phyloP scores from a whole-genome alignment of 2,888 invertebrate species.

The Drosophila conformis region DNA sequence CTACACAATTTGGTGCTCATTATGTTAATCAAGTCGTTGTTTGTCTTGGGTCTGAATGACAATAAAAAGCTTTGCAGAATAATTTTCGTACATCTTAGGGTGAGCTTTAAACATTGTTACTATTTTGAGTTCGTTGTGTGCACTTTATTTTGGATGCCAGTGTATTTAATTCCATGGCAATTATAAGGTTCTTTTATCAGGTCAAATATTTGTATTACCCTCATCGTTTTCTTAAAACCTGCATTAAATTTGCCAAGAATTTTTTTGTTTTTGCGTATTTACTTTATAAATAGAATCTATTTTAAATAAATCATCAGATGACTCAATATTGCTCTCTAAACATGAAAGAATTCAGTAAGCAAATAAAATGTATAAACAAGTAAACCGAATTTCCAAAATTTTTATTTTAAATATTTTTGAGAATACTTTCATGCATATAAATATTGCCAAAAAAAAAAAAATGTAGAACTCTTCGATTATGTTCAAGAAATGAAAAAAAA shows the following conservation, averaged over 20 bases:
- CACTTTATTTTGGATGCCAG: constrained; percentile 16
- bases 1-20: constrained; percentile 47
- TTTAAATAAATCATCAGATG: constrained; percentile 30
- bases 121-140: neutral
- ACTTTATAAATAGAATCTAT: constrained; percentile 40
- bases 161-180: constrained; percentile 5
- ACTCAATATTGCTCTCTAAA: constrained; percentile 35
- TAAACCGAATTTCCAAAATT: constrained; percentile 9
- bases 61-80: constrained; percentile 37
- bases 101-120: constrained; percentile 5
- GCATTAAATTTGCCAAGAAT: constrained; percentile 5
- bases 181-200: neutral
- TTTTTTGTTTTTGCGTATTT: constrained; percentile 18
- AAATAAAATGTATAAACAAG: constrained; percentile 22
- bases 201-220: neutral
- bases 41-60: constrained; percentile 23
- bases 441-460: neutral
- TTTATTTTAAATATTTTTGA: constrained; percentile 8
- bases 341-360: constrained; percentile 33
- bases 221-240: neutral
- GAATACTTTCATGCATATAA: neutral
- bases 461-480: neutral
- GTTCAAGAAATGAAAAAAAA: neutral
- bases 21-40: constrained; percentile 55
- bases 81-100: constrained; percentile 7